A percentile compares a stretch with the other conserved stretches of the same genome.
These are phyloP conservation scores for Dromococcyx pavoninus DNA, from an alignment of 2,797 vertebrate genomes.

Conservation along the genomic window DNA sequence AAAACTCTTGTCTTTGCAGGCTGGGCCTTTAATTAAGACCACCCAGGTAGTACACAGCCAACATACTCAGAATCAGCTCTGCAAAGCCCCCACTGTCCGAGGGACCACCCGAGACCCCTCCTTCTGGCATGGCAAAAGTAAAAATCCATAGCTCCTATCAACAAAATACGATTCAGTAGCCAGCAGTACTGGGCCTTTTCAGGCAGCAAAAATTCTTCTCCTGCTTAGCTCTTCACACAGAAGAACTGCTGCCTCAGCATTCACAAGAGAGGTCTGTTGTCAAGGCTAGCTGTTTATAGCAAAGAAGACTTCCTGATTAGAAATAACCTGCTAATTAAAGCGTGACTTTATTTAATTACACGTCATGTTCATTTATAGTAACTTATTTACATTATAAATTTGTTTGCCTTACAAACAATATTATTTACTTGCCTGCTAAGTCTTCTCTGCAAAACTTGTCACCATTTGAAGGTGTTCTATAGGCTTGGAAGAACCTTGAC, in stretches of 20 bases:
- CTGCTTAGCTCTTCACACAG: not conserved
- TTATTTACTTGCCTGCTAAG: not conserved
- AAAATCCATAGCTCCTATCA: not conserved
- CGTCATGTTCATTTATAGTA: not conserved
- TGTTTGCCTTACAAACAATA: not conserved
- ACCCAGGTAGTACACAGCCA: not conserved
- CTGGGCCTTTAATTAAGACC: not conserved
- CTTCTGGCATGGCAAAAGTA: not conserved
- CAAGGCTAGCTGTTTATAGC: not conserved
- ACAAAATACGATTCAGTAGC: not conserved
- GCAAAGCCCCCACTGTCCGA: not conserved
- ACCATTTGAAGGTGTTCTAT: not conserved
- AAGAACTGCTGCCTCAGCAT: not conserved
- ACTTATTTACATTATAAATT: not conserved
- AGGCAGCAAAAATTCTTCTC: not conserved
- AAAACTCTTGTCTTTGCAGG: not conserved
- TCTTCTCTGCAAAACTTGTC: not conserved
- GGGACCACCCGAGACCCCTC: not conserved
- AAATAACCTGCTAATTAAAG: not conserved
- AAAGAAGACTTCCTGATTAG: not conserved
- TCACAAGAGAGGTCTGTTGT: not conserved
- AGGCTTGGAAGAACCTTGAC: not conserved
- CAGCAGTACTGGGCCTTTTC: not conserved
- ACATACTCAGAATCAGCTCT: fast-evolving
- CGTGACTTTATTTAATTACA: not conserved